Base-by-base conservation (phyloP, 2,113 vertebrate genomes). In the Nerophis lumbriciformis region DNA sequence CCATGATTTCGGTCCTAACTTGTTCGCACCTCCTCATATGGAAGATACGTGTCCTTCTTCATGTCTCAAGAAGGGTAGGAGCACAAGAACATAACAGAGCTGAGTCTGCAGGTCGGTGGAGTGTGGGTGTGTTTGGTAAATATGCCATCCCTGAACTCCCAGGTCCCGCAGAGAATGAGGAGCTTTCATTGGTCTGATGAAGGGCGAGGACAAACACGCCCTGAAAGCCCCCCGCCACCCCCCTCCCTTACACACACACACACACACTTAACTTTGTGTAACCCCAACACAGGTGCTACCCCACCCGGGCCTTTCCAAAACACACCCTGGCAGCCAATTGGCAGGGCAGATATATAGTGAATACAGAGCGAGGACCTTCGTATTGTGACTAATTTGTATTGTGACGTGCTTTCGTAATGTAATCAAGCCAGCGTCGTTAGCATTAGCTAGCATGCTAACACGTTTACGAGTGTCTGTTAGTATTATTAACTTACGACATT, bases 161-260 rank as follows among this genome's bases (percentile, higher is more conserved):
- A 44, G 68, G 62, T 72, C 12, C 81, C 57, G 21, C 51, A 53
- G 80, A 86, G 74, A 85, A 83, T 83, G 83, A 70, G 69, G 59
- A 76, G 88, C 68, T 87, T 88, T 90, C 76, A 87, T 87, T 85
- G 72, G 74, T 59, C 70, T 86, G 82, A 88, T 84, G 83, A 87
- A 84, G 68, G 75, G 84, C 79, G 81, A 87, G 81, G 85, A 87
- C 86, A 88, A 84, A 87, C 81, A 81, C 80, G 81, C 83, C 83
- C 81, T 85, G 76, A 80, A 85, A 81, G 66, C 79, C 69, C 71
- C 50, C 63, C 58, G 11, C 5, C 42, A 16, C 62, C 5, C 59
- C 42, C 16, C 36, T 39, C 42, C n/a, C 39, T 52, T 62, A 54
- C 61, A 47, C 63, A 59, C 64, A 63, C 39, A 63, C 39, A 69